phyloP scores from a whole-genome alignment of 2,888 invertebrate genomes.

The Agrotis segetum region DNA sequence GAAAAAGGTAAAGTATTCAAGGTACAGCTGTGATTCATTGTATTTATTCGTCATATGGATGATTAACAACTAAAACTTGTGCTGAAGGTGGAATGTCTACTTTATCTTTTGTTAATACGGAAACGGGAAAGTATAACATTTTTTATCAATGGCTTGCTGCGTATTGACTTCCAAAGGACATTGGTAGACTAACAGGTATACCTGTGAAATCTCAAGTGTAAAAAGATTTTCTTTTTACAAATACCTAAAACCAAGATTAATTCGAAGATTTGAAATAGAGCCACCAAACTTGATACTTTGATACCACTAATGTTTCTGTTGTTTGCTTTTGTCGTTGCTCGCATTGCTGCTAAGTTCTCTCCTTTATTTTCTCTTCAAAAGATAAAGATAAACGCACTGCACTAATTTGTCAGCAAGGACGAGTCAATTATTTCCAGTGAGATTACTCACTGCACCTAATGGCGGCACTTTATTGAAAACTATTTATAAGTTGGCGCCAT shows the following conservation, averaged over 20 bases:
- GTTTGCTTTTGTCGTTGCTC: too few relatives aligned
- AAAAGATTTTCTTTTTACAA: background rate
- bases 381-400: conserved; percentile 28
- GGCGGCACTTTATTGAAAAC: conserved; percentile 61
- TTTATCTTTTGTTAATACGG: conserved; percentile 23
- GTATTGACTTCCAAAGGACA: too few relatives aligned
- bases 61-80: conserved; percentile 60
- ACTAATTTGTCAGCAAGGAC: conserved; percentile 65
- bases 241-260: background rate
- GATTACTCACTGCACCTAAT: conserved; percentile 63
- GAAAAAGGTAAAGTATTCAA: conserved; percentile 50
- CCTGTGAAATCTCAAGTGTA: background rate
- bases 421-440: conserved; percentile 65
- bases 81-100: conserved; percentile 13
- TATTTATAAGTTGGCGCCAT: conserved; percentile 68
- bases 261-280: conserved; percentile 9
- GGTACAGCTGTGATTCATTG: conserved; percentile 57
- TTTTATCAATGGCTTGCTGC: background rate
- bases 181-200: background rate
- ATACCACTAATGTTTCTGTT: conserved; percentile 4
- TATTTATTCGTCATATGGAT: conserved; percentile 57
- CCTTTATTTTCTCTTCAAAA: conserved; percentile 6
- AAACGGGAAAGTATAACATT: background rate
- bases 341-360: too few relatives aligned
- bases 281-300: background rate